Base-by-base conservation (phyloP, 2,113 vertebrate species). In the Etia nguti region DNA sequence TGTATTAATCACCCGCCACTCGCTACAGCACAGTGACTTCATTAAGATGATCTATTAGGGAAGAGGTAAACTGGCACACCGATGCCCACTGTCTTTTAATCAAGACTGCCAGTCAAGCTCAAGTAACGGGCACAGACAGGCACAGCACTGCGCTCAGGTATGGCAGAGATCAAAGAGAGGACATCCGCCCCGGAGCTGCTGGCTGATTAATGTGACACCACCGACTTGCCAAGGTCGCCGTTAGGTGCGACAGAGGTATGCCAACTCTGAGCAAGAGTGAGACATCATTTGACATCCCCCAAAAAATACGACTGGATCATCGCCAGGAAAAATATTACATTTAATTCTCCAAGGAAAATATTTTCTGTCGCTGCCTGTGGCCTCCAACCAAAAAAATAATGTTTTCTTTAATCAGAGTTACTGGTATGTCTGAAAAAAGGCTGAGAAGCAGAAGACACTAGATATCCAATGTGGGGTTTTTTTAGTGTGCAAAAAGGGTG, bases 41-140 rank as follows among this genome's bases (percentile, higher is more conserved):
- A 95, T 95, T 95, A 93, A 65, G 85, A 92, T 94, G 92, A 95
- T 94, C 85, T 80, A 94, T 94, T 90, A 81, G 83, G 77, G 86
- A 77, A 86, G 70, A 81, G 15, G 59, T 29, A 38, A 16, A 10
- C 55, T 29, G 15, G 52, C 52, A 80, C 70, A 11, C 50, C 4
- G 57, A 70, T 60, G 89, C 26, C 50, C 79, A n/a, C 60, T 41
- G 82, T 89, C 85, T 83, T 79, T 91, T 90, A 89, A 90, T 91
- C 83, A 77, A 20, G 8, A 29, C n/a, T 22, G 60, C 50, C 54
- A 73, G 81, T 89, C 84, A 62, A 65, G 68, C 70, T 82, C 54
- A 48, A 83, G 55, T 70, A 10, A 80, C 29, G 24, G 41, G 70
- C 2, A 26, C 43, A 24, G 80, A 82, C 82, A 7, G 36, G 81